Evolutionary conservation across 2,797 vertebrate species (phyloP), one percentile per base, ranked within the genome.

Genomic region (Jordanella pulchra): DNA sequence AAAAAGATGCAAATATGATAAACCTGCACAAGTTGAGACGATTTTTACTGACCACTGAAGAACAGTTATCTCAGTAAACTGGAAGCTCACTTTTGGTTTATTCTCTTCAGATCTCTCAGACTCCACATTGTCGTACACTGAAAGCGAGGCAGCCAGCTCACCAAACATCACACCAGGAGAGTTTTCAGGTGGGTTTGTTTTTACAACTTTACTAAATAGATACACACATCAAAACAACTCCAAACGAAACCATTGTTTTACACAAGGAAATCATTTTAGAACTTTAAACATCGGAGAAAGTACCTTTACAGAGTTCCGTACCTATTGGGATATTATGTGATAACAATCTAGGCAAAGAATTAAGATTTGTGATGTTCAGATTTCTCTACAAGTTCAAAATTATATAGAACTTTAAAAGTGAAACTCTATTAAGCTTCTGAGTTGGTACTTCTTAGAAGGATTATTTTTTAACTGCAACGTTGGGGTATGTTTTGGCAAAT

Each of bases 111-210:
- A 97, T 95, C 96, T 97, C 81, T 98, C 97, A 77, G 97, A 99
- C 96, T 98, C 97, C 94, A 98, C 97, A 88, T 96, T 98, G 96
- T 99, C 97, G 94, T 99, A 99, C 97, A 99, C 97, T 98, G 98
- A 99, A 98, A 97, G 95, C 7, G 98, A 99, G 95, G 96, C 96
- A 88, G 96, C 96, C 87, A 95, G 94, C 94, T 97, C 96, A 56
- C 97, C 97, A 91, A 95, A 97, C 89, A 83, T 94, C 89, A 95
- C 94, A 55, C 95, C 95, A 3, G 96, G 96, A 91, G 97, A 98
- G 86, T 98, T 99, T 94, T 98, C 97, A 96, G 97, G 98, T 99
- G 91, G 89, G 94, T 91, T 77, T 85, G 66, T 77, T 81, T 75
- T 78, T 84, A 73, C 68, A 84, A 76, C 75, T 75, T 73, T 67